A percentile compares a stretch with the other conserved stretches of the same genome.
These are phyloP conservation scores for Selene dorsalis DNA, from an alignment of 2,797 vertebrate species.

Conservation along the genomic window DNA sequence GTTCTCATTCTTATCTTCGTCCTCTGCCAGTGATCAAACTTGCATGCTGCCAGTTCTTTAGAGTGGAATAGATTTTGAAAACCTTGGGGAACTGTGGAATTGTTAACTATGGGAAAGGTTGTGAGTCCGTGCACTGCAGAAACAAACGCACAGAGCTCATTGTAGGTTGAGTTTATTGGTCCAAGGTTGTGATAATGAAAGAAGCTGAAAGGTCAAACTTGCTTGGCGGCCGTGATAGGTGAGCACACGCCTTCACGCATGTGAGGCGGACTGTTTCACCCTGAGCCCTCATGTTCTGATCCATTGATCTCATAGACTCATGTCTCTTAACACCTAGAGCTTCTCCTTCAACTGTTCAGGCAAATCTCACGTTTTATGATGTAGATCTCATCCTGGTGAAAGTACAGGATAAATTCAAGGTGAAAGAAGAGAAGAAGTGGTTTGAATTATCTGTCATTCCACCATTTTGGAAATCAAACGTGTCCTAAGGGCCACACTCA, in stretches of 20 bases:
- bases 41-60: constrained; percentile 31
- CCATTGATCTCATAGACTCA: not conserved
- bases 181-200: constrained; percentile 27
- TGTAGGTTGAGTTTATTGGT: constrained; percentile 36
- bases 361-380: not conserved
- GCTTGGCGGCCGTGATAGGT: constrained; percentile 28
- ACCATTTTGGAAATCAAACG: not conserved
- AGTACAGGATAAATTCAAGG: too few relatives aligned
- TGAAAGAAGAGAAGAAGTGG: not conserved
- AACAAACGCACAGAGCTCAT: constrained; percentile 34
- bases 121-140: constrained; percentile 10
- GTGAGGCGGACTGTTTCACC: constrained; percentile 19
- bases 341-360: not conserved
- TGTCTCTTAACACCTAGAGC: not conserved
- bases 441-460: not conserved
- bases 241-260: constrained; percentile 9
- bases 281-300: not conserved
- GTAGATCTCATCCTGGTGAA: too few relatives aligned
- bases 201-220: constrained; percentile 41
- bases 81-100: constrained; percentile 27
- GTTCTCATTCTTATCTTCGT: constrained; percentile 55
- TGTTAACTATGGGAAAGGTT: constrained; percentile 44
- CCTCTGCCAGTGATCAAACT: constrained; percentile 42
- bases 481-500: too few relatives aligned
- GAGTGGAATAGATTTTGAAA: constrained; percentile 25